Evolutionary conservation across 2,797 vertebrate genomes (phyloP).

Genomic region (Neostethus bicornis): DNA sequence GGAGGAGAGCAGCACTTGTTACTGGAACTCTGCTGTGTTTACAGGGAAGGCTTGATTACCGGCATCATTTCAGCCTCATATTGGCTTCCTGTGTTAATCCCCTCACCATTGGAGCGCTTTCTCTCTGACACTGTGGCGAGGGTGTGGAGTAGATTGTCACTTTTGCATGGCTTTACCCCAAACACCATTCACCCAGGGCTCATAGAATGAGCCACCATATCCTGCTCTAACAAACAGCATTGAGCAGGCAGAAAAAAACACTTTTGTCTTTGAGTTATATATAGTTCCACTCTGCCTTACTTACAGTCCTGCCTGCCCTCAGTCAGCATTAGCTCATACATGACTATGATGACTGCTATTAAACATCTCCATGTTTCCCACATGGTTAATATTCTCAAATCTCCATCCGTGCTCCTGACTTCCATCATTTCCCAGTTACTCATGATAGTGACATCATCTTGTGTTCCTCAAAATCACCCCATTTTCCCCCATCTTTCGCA

Average conservation of each 20-base stretch:
- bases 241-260: constrained; percentile 74
- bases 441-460: constrained; percentile 4
- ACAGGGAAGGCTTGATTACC: constrained; percentile 67
- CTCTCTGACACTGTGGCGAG: constrained; percentile 40
- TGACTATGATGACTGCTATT: constrained; percentile 31
- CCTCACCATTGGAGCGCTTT: constrained; percentile 54
- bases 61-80: constrained; percentile 61
- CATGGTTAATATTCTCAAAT: not conserved
- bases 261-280: constrained; percentile 78
- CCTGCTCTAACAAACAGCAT: constrained; percentile 78
- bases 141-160: constrained; percentile 47
- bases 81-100: constrained; percentile 77
- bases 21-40: constrained; percentile 65
- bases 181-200: constrained; percentile 64
- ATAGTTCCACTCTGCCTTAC: constrained; percentile 59
- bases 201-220: constrained; percentile 68
- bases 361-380: constrained; percentile 6
- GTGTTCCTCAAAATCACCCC: constrained; percentile 3
- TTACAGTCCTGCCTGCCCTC: constrained; percentile 38
- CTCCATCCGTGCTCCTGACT: constrained; percentile 7
- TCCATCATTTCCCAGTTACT: constrained; percentile 14
- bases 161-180: constrained; percentile 63
- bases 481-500: constrained; percentile 23
- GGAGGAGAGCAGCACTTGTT: constrained; percentile 58
- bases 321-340: constrained; percentile 28